A percentile compares a stretch with the other conserved stretches of the same genome.
Evolutionary conservation across 2,797 vertebrate species (phyloP).

Genomic region (Sebastes kiyomatsui): DNA sequence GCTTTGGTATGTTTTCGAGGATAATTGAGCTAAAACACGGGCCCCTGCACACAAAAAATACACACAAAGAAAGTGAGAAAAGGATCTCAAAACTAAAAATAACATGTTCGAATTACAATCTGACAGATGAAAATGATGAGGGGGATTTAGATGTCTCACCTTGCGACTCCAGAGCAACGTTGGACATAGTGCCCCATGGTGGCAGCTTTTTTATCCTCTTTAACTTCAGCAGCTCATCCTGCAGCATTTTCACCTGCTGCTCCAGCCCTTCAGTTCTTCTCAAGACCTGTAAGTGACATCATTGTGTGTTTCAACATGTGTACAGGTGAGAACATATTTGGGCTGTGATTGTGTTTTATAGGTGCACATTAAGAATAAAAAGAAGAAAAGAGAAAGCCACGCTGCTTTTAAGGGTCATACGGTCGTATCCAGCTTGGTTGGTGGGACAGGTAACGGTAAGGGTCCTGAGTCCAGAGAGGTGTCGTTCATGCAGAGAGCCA

Average conservation of each 20-base stretch:
- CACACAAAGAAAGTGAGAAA: neutral
- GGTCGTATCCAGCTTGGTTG: too few relatives aligned
- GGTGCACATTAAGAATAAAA: too few relatives aligned
- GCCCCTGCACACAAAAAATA: neutral
- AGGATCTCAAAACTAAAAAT: neutral
- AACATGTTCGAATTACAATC: neutral
- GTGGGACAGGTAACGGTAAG: too few relatives aligned
- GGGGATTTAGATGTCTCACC: neutral
- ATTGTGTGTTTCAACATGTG: neutral
- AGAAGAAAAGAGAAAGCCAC: too few relatives aligned
- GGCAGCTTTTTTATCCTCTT: neutral
- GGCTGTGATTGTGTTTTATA: too few relatives aligned
- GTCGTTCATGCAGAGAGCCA: too few relatives aligned
- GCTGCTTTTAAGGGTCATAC: too few relatives aligned
- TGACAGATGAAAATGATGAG: neutral
- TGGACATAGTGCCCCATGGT: neutral
- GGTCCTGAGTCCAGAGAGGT: too few relatives aligned
- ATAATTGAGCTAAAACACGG: accelerated
- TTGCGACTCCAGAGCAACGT: neutral
- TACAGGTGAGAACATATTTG: too few relatives aligned
- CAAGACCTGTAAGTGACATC: neutral
- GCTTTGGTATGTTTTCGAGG: neutral
- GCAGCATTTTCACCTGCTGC: neutral
- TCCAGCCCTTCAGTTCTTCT: accelerated
- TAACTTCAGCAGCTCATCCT: neutral